Percentiles rank a stretch among this genome's conserved stretches.
Evolutionary conservation across 2,888 invertebrate genomes (phyloP).

Genomic region (Blastobasis adustella): DNA sequence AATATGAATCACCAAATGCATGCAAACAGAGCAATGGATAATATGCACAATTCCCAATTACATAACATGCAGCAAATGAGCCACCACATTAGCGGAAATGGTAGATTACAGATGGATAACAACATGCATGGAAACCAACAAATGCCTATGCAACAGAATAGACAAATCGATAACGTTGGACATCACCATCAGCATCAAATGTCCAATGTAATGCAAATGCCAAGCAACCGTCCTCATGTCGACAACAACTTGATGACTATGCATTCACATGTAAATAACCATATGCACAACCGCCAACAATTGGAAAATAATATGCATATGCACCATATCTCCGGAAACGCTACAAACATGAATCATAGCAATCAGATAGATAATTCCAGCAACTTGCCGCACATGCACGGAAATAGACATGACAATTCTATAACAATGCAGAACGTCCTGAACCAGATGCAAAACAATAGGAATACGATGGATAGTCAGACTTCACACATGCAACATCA

Average conservation of each 20-base stretch:
- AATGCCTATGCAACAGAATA: constrained; percentile 57
- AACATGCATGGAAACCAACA: constrained; percentile 63
- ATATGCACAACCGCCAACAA: constrained; percentile 62
- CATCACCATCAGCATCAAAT: constrained; percentile 67
- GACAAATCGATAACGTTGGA: constrained; percentile 54
- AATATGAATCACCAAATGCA: constrained; percentile 59
- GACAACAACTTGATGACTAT: constrained; percentile 58
- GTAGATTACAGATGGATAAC: constrained; percentile 50
- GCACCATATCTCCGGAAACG: constrained; percentile 59
- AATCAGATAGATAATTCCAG: constrained; percentile 56
- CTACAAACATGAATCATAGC: constrained; percentile 44
- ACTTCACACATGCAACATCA: constrained; percentile 62
- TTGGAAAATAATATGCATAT: constrained; percentile 61
- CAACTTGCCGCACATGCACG: constrained; percentile 49
- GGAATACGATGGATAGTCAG: constrained; percentile 54
- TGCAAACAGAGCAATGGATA: constrained; percentile 56
- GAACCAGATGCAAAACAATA: constrained; percentile 60
- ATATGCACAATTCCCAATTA: constrained; percentile 56
- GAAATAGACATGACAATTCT: constrained; percentile 55
- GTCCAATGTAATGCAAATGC: constrained; percentile 63
- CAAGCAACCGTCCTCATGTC: constrained; percentile 54
- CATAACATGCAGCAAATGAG: constrained; percentile 64
- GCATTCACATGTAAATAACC: constrained; percentile 61
- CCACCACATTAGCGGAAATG: constrained; percentile 51
- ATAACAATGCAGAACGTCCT: constrained; percentile 58